Evolutionary conservation across 2,888 invertebrate species (phyloP).

Genomic region (Drosophila sordidula): DNA sequence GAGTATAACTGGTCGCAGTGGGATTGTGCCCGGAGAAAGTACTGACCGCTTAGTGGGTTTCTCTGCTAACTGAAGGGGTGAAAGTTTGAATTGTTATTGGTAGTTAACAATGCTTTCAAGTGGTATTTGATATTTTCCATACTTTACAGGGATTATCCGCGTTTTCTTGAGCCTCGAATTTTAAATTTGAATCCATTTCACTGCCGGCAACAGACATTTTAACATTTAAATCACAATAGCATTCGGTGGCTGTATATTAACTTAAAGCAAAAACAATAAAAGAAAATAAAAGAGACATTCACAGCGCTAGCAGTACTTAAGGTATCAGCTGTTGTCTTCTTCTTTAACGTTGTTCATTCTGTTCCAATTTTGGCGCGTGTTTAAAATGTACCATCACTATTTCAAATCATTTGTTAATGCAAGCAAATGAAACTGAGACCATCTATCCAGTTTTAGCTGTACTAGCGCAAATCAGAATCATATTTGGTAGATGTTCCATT

Average conservation of each 20-base stretch:
- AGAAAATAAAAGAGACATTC: slow-evolving; percentile 18
- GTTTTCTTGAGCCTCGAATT: slow-evolving; percentile 2
- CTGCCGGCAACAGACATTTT: neutral
- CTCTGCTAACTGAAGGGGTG: slow-evolving; percentile 52
- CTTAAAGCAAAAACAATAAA: neutral
- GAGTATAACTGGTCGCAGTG: slow-evolving; percentile 63
- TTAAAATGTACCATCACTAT: no score
- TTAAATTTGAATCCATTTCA: slow-evolving; percentile 34
- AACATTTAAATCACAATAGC: slow-evolving; percentile 26
- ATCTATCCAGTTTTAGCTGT: no score
- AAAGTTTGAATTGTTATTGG: slow-evolving; percentile 45
- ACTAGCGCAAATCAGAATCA: no score
- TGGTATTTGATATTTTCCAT: neutral
- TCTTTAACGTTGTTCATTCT: neutral
- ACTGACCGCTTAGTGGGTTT: slow-evolving; percentile 7
- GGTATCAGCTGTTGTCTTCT: slow-evolving; percentile 37
- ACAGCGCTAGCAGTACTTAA: slow-evolving; percentile 10
- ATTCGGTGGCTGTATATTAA: neutral
- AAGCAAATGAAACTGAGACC: no score
- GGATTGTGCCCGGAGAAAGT: slow-evolving; percentile 29
- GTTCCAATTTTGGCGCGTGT: slow-evolving; percentile 13
- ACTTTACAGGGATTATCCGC: slow-evolving; percentile 22
- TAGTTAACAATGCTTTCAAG: neutral
- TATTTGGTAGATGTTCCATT: no score
- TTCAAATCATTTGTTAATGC: no score